phyloP scores from a whole-genome alignment of 2,797 vertebrate genomes.

The Sternotherus odoratus region DNA sequence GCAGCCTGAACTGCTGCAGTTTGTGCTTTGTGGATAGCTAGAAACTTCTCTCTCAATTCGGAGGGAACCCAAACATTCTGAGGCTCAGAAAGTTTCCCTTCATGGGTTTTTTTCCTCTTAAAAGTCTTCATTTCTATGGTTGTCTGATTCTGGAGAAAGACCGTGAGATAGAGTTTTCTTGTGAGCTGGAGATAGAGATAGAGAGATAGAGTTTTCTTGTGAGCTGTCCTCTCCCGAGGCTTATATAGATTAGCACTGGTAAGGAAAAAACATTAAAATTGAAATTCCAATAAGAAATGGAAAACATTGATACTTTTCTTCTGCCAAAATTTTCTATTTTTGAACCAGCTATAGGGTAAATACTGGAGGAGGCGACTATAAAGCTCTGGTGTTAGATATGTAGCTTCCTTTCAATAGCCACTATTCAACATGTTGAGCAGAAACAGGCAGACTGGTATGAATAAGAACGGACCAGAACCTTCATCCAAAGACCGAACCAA shows the following conservation, averaged over 20 bases:
- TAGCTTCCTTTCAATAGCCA: background rate
- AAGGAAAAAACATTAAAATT: background rate
- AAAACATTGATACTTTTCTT: background rate
- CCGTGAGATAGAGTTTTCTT: background rate
- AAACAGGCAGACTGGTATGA: background rate
- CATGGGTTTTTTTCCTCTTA: background rate
- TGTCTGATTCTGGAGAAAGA: background rate
- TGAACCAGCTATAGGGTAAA: background rate
- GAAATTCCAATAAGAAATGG: background rate
- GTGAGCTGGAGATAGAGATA: too few species aligned
- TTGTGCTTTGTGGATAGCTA: background rate
- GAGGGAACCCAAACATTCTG: background rate
- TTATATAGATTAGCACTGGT: background rate
- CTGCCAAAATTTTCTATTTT: background rate
- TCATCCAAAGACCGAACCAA: background rate
- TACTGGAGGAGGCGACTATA: background rate
- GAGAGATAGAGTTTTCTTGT: accelerated
- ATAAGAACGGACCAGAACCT: background rate
- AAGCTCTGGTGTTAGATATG: background rate
- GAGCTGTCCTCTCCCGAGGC: background rate
- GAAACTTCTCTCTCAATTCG: background rate
- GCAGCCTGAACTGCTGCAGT: background rate
- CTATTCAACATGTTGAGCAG: background rate
- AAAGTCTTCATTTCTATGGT: background rate
- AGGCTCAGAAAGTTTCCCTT: background rate